Conservation (phyloP, 1,140 invertebrate species). For the Leguminivora glycinivorella region DNA sequence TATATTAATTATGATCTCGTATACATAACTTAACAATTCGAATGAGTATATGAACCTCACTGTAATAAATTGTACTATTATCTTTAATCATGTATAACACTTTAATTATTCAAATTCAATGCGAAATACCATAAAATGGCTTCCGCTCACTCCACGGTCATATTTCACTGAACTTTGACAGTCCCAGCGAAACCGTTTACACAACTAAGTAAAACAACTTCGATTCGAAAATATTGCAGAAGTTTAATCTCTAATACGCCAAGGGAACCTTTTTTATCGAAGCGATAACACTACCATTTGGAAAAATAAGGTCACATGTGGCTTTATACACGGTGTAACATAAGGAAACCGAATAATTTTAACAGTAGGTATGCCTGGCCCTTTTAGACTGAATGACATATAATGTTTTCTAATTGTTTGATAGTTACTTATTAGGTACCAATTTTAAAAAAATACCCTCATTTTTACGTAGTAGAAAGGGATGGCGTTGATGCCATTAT, state of each 20-base stretch:
- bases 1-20: no score
- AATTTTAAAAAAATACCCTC: no score
- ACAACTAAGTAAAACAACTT: slow-evolving; percentile 1
- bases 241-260: slow-evolving; percentile 14
- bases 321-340: no score
- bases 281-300: neutral
- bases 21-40: no score
- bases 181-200: neutral
- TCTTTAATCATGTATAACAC: neutral
- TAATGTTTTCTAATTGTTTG: no score
- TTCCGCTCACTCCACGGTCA: neutral
- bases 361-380: no score
- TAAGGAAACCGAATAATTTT: no score
- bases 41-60: neutral
- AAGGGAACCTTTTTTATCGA: neutral
- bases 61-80: no score
- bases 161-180: neutral
- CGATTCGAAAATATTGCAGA: neutral
- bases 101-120: neutral
- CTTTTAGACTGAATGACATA: no score
- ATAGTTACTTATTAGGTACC: no score
- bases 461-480: no score
- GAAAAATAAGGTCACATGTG: neutral
- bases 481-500: no score
- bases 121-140: neutral